phyloP scores from a whole-genome alignment of 92 coral and sea anemone species.

The Scolanthus callimorphus region DNA sequence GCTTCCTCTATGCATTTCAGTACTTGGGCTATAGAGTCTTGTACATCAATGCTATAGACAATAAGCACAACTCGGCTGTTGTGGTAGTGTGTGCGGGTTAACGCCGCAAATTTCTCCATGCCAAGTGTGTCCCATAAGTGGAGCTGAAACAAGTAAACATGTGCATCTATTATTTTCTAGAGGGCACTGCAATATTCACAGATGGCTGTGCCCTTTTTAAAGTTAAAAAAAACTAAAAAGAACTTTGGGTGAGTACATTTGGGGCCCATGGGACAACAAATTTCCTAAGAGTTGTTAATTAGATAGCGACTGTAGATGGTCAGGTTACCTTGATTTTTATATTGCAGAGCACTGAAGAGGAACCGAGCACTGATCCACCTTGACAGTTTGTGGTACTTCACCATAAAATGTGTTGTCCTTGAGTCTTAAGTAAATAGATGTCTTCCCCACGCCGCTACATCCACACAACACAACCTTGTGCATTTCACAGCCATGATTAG shows the following conservation, averaged over 20 bases:
- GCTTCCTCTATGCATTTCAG: constrained; percentile 1
- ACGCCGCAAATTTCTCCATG: constrained; percentile 47
- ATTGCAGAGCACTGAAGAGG: neutral
- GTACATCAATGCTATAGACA: constrained; percentile 61
- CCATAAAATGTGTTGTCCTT: constrained; percentile 21
- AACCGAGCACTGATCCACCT: constrained; percentile 23
- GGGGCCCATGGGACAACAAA: no score
- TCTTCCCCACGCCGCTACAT: constrained; percentile 40
- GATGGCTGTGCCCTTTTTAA: no score
- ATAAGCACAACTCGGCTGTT: constrained; percentile 64
- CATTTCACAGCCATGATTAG: neutral
- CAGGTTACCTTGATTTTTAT: constrained; percentile 22
- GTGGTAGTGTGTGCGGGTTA: constrained; percentile 68
- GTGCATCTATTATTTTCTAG: no score
- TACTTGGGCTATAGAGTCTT: constrained; percentile 29
- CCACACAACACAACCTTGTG: constrained; percentile 44
- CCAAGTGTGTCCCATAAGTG: constrained; percentile 77
- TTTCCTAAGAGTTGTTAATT: no score
- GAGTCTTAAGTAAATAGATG: constrained; percentile 35
- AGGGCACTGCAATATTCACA: no score
- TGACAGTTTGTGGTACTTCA: neutral
- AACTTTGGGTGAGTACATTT: no score
- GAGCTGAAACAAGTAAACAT: constrained; percentile 35
- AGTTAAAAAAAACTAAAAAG: no score
- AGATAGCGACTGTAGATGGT: no score